A percentile compares a stretch with the other conserved stretches of the same genome.
Evolutionary conservation across 1,140 invertebrate species (phyloP).

Genomic region (Epicauta chinensis): DNA sequence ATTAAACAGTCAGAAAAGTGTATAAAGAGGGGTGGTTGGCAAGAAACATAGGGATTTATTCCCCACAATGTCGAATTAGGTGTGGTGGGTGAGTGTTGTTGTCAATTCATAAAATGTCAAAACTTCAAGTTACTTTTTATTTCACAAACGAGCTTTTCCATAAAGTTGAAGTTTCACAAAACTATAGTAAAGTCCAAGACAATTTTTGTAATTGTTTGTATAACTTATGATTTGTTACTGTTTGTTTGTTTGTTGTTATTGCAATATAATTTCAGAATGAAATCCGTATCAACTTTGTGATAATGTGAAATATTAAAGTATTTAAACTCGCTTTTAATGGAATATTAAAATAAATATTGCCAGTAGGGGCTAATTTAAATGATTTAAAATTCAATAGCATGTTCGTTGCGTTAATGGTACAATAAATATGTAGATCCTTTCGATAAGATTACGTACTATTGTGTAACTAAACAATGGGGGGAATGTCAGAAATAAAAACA

Average conservation of each 20-base stretch:
- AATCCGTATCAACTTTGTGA: not conserved
- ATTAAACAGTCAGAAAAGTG: constrained; percentile 36
- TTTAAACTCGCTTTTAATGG: constrained; percentile 21
- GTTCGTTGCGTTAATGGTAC: constrained; percentile 32
- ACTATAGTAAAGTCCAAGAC: no score
- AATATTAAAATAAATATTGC: constrained; percentile 27
- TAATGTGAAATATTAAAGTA: constrained; percentile 5
- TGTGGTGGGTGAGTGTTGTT: no score
- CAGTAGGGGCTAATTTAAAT: constrained; percentile 33
- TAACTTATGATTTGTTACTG: no score
- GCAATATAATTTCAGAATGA: no score
- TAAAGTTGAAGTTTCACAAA: no score
- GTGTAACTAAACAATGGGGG: constrained; percentile 16
- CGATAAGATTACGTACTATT: constrained; percentile 17
- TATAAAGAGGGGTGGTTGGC: constrained; percentile 3
- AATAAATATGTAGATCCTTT: constrained; percentile 32
- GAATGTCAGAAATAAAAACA: constrained; percentile 7
- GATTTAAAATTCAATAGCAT: constrained; percentile 37
- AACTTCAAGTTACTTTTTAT: constrained; percentile 26
- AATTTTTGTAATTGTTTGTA: no score
- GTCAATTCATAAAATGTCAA: constrained; percentile 25
- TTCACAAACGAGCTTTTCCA: not conserved
- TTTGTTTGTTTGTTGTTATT: no score
- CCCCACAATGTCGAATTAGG: not conserved
- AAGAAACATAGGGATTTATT: not conserved